Conservation (phyloP, 2,113 vertebrate genomes). For the human (Homo sapiens) region GRCh38 chr6:164302001-164302500, state of each 20-base stretch:
- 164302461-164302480: not conserved
- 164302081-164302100: no score
- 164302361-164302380: not conserved
- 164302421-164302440: not conserved
- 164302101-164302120: rapidly evolving
- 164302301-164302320: not conserved
- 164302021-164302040: no score
- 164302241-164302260: not conserved
- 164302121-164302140: rapidly evolving
- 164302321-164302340: not conserved
- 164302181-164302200: not conserved
- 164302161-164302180: not conserved
- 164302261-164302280: not conserved
- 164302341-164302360: not conserved
- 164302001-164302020: no score
- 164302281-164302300: not conserved
- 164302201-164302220: not conserved
- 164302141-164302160: no score
- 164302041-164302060: no score
- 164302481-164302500: not conserved
- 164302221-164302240: not conserved
- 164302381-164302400: not conserved
- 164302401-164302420: not conserved
- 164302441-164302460: not conserved
- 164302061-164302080: no score